Percentiles rank a stretch among this genome's conserved stretches.
phyloP scores from a whole-genome alignment of 2,797 vertebrate species.

The Microcaecilia unicolor region DNA sequence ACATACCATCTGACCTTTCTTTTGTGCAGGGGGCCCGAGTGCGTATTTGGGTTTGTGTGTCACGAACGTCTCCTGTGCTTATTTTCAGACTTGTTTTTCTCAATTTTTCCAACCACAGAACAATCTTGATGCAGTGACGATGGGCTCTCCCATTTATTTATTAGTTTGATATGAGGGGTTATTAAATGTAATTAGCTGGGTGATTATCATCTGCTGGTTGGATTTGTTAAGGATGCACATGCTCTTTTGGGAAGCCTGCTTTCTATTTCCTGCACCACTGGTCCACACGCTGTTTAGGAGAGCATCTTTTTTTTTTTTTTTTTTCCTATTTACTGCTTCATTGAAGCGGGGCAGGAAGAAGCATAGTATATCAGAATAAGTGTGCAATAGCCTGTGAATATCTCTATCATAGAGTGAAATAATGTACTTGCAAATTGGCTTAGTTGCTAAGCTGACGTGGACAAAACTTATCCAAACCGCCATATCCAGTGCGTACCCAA shows the following conservation, averaged over 20 bases:
- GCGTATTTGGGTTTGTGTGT: too few relatives aligned
- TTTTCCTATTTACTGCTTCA: constrained; percentile 62
- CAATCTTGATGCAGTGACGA: constrained; percentile 37
- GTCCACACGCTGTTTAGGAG: constrained; percentile 40
- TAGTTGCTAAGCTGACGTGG: constrained; percentile 16
- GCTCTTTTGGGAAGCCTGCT: constrained; percentile 50
- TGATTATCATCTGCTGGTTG: constrained; percentile 44
- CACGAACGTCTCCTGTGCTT: background rate
- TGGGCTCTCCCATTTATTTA: constrained; percentile 48
- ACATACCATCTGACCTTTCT: background rate
- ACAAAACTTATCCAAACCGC: constrained; percentile 24
- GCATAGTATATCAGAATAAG: constrained; percentile 48
- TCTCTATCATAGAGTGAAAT: constrained; percentile 19
- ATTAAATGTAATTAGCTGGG: constrained; percentile 63
- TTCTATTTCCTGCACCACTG: constrained; percentile 58
- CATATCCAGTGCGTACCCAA: too few relatives aligned
- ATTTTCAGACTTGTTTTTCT: constrained; percentile 25
- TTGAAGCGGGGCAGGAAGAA: constrained; percentile 46
- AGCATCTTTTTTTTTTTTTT: constrained; percentile 20
- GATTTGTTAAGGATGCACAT: constrained; percentile 49
- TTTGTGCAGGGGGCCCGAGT: too few relatives aligned
- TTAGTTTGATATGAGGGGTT: constrained; percentile 54
- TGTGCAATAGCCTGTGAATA: constrained; percentile 37
- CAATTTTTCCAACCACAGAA: constrained; percentile 23
- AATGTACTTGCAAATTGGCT: constrained; percentile 14